A percentile compares a stretch with the other conserved stretches of the same genome.
These are phyloP conservation scores for Herminia tarsipennalis DNA, from an alignment of 2,888 invertebrate species.

Conservation along the genomic window DNA sequence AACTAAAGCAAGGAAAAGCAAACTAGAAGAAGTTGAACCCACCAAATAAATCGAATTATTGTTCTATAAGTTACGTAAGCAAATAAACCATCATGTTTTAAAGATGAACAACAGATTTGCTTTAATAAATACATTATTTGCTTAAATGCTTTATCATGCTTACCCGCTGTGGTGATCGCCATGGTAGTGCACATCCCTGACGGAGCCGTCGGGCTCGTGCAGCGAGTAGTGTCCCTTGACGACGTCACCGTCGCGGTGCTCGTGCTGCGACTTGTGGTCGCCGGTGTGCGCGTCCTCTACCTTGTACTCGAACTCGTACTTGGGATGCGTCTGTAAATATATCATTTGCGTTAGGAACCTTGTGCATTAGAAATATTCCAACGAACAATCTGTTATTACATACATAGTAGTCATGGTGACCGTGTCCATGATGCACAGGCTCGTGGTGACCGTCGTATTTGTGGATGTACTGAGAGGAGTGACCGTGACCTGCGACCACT, in stretches of 20 bases:
- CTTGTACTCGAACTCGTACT: slow-evolving; percentile 55
- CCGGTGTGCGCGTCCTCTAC: slow-evolving; percentile 77
- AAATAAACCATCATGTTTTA: too few species aligned
- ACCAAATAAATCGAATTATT: too few species aligned
- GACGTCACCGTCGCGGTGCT: slow-evolving; percentile 74
- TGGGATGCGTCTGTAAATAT: slow-evolving; percentile 48
- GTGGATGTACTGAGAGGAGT: slow-evolving; percentile 45
- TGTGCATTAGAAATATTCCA: too few species aligned
- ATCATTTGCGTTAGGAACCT: too few species aligned
- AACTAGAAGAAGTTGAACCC: too few species aligned
- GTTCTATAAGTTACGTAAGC: too few species aligned
- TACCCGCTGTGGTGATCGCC: slow-evolving; percentile 78
- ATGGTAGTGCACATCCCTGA: slow-evolving; percentile 79
- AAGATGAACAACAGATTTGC: too few species aligned
- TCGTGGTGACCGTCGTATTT: slow-evolving; percentile 63
- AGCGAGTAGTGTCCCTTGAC: slow-evolving; percentile 64
- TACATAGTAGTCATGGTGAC: slow-evolving; percentile 46
- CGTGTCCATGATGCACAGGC: slow-evolving; percentile 50
- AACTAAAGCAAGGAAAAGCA: too few species aligned
- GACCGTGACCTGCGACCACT: slow-evolving; percentile 28
- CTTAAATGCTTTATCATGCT: too few species aligned
- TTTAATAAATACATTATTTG: too few species aligned
- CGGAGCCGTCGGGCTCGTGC: slow-evolving; percentile 79
- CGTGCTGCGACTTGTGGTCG: slow-evolving; percentile 79
- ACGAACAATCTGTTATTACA: too few species aligned